Conservation (phyloP, 2,113 vertebrate species). For the Bufo bufo region DNA sequence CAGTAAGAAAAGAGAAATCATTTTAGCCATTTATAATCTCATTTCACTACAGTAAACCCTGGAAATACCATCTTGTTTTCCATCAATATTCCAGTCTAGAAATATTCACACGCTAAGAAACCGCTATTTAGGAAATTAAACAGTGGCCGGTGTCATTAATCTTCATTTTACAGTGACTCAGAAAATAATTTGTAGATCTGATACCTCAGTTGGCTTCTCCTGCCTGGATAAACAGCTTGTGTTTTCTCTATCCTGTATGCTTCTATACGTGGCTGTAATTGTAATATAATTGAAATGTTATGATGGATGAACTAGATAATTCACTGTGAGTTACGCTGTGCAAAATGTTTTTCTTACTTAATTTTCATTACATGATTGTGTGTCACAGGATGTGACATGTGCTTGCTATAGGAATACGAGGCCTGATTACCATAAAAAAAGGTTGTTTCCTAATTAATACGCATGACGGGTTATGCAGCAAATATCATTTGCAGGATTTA, state of each 20-base stretch:
- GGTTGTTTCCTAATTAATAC: not conserved
- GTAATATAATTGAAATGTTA: conserved; percentile 49
- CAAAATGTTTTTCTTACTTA: conserved; percentile 52
- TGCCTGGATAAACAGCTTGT: conserved; percentile 39
- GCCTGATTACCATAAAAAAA: conserved; percentile 17
- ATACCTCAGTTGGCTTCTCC: conserved; percentile 22
- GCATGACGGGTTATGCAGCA: conserved; percentile 2
- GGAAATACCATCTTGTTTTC: conserved; percentile 10
- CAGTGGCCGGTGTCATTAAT: conserved; percentile 32
- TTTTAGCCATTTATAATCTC: not conserved
- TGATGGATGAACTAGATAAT: conserved; percentile 50
- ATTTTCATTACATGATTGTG: conserved; percentile 34
- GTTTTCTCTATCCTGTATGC: conserved; percentile 21
- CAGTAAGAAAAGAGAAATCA: not conserved
- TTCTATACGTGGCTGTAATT: conserved; percentile 22
- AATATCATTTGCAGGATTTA: conserved; percentile 10
- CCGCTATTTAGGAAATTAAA: not conserved
- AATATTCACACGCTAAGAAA: conserved; percentile 11
- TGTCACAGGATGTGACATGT: conserved; percentile 39
- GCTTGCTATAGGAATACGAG: not conserved
- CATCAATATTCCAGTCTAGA: not conserved
- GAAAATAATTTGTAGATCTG: conserved; percentile 47
- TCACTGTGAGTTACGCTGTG: conserved; percentile 29
- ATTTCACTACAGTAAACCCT: not conserved
- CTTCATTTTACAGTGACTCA: conserved; percentile 47